A percentile compares a stretch with the other conserved stretches of the same genome.
Conservation (phyloP, 2,888 invertebrate species). For the Volucella inflata region DNA sequence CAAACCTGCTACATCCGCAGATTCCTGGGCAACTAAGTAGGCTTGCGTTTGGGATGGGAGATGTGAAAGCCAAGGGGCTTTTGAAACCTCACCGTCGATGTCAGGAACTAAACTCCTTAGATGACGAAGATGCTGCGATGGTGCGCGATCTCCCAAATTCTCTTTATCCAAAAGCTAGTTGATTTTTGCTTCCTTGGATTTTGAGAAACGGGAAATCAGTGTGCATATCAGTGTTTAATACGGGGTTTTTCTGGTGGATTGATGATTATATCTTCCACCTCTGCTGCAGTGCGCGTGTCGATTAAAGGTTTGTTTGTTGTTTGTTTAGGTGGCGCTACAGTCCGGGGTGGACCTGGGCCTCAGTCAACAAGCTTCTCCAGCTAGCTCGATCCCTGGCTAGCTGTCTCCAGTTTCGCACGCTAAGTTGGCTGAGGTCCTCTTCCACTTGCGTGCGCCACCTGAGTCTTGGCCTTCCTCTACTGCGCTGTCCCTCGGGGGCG, state of each 20-base stretch:
- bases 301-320: neutral
- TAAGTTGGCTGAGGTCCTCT: no score
- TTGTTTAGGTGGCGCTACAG: no score
- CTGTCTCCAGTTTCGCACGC: no score
- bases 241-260: slow-evolving; percentile 2
- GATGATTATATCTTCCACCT: slow-evolving; percentile 16
- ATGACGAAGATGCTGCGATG: slow-evolving; percentile 30
- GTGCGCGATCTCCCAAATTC: slow-evolving; percentile 26
- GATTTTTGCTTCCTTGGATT: slow-evolving; percentile 30
- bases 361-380: no score
- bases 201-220: slow-evolving; percentile 21
- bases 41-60: slow-evolving; percentile 21
- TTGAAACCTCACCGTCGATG: slow-evolving; percentile 16
- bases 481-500: no score
- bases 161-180: no score
- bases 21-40: slow-evolving; percentile 13
- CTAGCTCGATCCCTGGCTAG: no score
- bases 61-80: slow-evolving; percentile 22
- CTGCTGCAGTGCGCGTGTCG: slow-evolving; percentile 14
- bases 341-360: no score
- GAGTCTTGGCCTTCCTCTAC: no score
- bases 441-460: no score
- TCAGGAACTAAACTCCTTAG: slow-evolving; percentile 18
- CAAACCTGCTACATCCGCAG: neutral
- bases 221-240: slow-evolving; percentile 31